Evolutionary conservation across 2,797 vertebrate genomes (phyloP), one percentile per base, ranked within the genome.

Genomic region (Cyclopterus lumpus): DNA sequence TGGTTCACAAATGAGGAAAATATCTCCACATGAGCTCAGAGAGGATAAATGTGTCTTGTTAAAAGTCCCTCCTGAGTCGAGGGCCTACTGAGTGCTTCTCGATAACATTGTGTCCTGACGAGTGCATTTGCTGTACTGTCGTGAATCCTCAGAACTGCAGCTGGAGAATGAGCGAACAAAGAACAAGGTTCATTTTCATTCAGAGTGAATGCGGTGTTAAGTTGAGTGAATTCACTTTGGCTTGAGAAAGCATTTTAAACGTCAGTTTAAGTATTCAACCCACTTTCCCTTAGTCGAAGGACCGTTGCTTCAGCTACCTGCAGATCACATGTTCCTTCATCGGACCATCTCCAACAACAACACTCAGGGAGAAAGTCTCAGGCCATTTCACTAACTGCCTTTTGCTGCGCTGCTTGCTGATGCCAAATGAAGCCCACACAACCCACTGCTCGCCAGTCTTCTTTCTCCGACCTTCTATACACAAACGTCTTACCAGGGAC

Each of bases 11-110:
- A 66, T 58, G 49, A 28, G 51, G 10, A 48, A 67, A 68, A 44
- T 49, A 73, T 76, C 30, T 54, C 73, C 16, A 48, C 71, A 48
- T 54, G 61, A 74, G 72, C 51, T 49, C 42, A 59, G 20, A n/a
- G 22, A 16, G 24, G 49, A 60, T 54, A 20, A n/a, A 75, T 80
- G 32, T 72, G 53, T 69, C 9, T 70, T 0, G n/a, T 73, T 20
- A 77, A 60, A 51, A 20, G 40, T 49, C 61, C 22, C 48, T 63
- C 10, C 24, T 40, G 49, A 48, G 4, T 44, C 16, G 16, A 65
- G 48, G 24, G 63, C 60, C 77, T 34, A 30, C 40, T 24, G 30
- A 70, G 12, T 49, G 26, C 4, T 8, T 54, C 28, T 5, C 8
- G 2, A 26, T n/a, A 58, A 40, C 51, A 36, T 22, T 2, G 18